phyloP scores from a whole-genome alignment of 2,888 invertebrate species.

The Frankliniella intonsa region DNA sequence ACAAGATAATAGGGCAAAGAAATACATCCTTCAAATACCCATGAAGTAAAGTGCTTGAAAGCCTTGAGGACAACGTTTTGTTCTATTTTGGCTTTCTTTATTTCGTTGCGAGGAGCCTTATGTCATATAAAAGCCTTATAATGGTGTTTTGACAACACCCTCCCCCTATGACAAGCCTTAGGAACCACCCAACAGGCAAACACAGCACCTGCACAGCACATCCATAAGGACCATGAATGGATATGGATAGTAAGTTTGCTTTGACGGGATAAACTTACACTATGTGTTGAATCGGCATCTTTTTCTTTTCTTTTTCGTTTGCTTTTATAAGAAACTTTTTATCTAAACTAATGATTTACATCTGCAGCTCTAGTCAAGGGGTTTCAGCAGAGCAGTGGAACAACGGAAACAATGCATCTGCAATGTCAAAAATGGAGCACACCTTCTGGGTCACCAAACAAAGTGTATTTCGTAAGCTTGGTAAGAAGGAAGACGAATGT shows the following conservation, averaged over 20 bases:
- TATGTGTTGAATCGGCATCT: background rate
- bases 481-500: slow-evolving; percentile 96
- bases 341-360: too few relatives aligned
- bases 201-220: background rate
- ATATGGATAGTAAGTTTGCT: background rate
- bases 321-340: too few relatives aligned
- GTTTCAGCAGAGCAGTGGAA: background rate
- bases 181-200: too few relatives aligned
- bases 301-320: background rate
- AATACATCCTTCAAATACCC: background rate
- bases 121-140: too few relatives aligned
- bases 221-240: slow-evolving; percentile 16
- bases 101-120: background rate
- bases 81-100: background rate
- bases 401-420: slow-evolving; percentile 40
- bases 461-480: slow-evolving; percentile 84
- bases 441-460: slow-evolving; percentile 99
- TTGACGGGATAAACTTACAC: background rate
- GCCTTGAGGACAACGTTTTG: background rate
- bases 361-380: background rate
- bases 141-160: background rate
- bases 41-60: background rate
- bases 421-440: slow-evolving; percentile 73
- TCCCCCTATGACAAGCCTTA: background rate
- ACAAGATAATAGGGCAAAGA: background rate